Conservation (phyloP, 92 coral and sea anemone species). For the Diadumene lineata region DNA sequence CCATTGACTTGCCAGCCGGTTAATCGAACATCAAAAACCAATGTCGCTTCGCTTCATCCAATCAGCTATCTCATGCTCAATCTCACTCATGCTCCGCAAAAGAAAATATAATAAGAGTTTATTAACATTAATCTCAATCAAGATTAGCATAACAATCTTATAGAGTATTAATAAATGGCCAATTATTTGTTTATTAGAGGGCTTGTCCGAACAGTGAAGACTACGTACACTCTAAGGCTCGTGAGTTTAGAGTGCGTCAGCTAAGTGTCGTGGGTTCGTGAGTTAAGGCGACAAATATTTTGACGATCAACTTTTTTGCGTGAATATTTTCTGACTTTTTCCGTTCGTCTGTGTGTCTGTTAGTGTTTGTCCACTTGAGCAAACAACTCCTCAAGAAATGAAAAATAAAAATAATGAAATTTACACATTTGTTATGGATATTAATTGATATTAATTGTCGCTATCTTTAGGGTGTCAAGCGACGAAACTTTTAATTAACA, state of each 20-base stretch:
- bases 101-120: slow-evolving; percentile 88
- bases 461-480: slow-evolving; percentile 93
- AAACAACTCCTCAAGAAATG: slow-evolving; percentile 56
- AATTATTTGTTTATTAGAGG: slow-evolving; percentile 94
- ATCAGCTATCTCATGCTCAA: slow-evolving; percentile 67
- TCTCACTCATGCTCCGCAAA: slow-evolving; percentile 76
- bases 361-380: slow-evolving; percentile 45
- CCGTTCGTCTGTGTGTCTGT: slow-evolving; percentile 19
- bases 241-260: not conserved
- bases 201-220: slow-evolving; percentile 65
- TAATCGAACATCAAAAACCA: not conserved
- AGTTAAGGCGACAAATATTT: not conserved
- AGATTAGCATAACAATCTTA: slow-evolving; percentile 99
- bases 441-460: slow-evolving; percentile 99
- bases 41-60: slow-evolving; percentile 31
- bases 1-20: too few relatives aligned
- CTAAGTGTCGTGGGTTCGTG: too few relatives aligned
- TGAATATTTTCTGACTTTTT: slow-evolving; percentile 1
- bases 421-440: slow-evolving; percentile 98
- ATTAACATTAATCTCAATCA: slow-evolving; percentile 94
- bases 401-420: slow-evolving; percentile 95
- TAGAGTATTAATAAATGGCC: slow-evolving; percentile 98
- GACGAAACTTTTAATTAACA: slow-evolving; percentile 93
- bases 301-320: not conserved
- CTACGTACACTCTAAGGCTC: not conserved